Conservation (phyloP, 1,140 invertebrate species). For the Leptopilina boulardi region DNA sequence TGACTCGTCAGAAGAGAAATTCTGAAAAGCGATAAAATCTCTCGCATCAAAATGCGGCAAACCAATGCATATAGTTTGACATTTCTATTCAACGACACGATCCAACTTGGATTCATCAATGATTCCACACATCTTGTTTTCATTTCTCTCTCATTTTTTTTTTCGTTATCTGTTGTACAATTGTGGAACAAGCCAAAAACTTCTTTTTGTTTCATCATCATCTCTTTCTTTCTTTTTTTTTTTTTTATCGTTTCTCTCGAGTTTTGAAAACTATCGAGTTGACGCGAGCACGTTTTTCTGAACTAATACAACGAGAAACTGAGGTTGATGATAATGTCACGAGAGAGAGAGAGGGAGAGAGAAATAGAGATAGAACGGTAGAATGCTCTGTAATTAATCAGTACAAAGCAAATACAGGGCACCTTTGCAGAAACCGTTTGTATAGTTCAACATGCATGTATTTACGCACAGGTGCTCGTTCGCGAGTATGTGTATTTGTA, state of each 20-base stretch:
- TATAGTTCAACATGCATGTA: slow-evolving; percentile 43
- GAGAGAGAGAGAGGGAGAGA: slow-evolving; percentile 41
- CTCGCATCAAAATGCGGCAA: slow-evolving; percentile 24
- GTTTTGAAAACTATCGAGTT: slow-evolving; percentile 34
- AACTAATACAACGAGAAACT: slow-evolving; percentile 50
- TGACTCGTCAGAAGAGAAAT: slow-evolving; percentile 25
- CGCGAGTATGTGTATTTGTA: neutral
- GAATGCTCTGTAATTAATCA: slow-evolving; percentile 68
- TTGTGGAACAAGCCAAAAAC: slow-evolving; percentile 13
- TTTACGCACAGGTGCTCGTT: slow-evolving; percentile 35
- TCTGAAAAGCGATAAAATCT: slow-evolving; percentile 32
- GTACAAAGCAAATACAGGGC: slow-evolving; percentile 53
- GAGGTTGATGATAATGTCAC: slow-evolving; percentile 61
- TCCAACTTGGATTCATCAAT: neutral
- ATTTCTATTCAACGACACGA: slow-evolving; percentile 4
- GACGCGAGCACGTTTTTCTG: slow-evolving; percentile 45
- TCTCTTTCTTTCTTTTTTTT: neutral
- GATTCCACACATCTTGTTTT: slow-evolving; percentile 15
- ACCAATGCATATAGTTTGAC: slow-evolving; percentile 7
- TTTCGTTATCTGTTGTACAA: neutral
- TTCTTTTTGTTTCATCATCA: neutral
- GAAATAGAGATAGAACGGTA: neutral
- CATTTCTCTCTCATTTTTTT: neutral
- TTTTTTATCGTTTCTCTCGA: neutral
- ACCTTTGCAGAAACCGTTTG: slow-evolving; percentile 52